A percentile compares a stretch with the other conserved stretches of the same genome.
phyloP scores from a whole-genome alignment of 2,113 vertebrate genomes.

The Pontoporia blainvillei region DNA sequence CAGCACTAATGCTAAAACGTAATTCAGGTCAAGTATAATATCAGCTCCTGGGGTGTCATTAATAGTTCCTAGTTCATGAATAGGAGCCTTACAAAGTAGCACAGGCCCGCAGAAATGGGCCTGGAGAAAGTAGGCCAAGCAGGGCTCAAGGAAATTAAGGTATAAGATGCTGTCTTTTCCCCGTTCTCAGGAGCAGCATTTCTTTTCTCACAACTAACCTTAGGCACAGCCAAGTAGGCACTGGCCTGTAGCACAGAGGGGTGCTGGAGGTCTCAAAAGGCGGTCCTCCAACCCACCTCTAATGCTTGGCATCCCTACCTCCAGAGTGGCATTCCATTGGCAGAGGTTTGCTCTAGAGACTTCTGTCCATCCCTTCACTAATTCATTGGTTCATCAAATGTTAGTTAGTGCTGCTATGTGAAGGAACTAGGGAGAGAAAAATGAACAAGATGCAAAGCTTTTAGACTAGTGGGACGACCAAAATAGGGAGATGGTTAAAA shows the following conservation, averaged over 20 bases:
- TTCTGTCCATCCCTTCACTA: not conserved
- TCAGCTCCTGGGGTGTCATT: conserved; percentile 50
- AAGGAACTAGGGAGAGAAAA: not conserved
- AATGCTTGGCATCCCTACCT: not conserved
- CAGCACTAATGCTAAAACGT: conserved; percentile 32
- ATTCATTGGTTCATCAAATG: not conserved
- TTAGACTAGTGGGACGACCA: not conserved
- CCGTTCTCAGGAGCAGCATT: not conserved
- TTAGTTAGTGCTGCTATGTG: not conserved
- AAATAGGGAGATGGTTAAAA: conserved; percentile 14
- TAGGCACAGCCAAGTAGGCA: not conserved
- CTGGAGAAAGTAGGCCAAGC: conserved; percentile 59
- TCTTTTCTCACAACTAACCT: not conserved
- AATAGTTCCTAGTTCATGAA: conserved; percentile 60
- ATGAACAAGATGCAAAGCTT: not conserved
- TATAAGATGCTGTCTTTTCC: not conserved
- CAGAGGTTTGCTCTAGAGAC: not conserved
- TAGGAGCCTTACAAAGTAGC: conserved; percentile 58
- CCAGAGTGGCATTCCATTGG: not conserved
- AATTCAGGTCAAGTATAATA: conserved; percentile 70
- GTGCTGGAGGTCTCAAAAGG: not conserved
- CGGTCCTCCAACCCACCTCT: not conserved
- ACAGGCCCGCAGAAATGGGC: conserved; percentile 50
- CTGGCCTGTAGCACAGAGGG: not conserved
- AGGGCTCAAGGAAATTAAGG: conserved; percentile 5